Conservation (phyloP, 2,797 vertebrate genomes). For the Channa striata region DNA sequence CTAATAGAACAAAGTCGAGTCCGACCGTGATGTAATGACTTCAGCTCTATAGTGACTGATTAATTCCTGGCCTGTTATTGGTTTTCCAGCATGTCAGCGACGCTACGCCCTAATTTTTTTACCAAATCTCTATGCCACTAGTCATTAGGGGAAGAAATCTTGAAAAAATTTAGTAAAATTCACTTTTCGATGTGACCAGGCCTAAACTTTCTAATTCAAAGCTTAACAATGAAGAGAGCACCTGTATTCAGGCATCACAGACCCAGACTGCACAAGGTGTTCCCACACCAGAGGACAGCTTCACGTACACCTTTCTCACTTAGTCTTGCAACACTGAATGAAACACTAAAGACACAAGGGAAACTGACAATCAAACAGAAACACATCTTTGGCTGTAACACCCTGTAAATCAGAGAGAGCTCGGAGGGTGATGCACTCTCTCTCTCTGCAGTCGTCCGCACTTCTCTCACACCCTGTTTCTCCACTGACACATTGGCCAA, state of each 20-base stretch:
- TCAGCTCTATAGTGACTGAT: too few relatives aligned
- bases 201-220: background rate
- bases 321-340: background rate
- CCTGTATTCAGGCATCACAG: background rate
- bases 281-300: constrained; percentile 4
- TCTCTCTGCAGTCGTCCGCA: constrained; percentile 48
- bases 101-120: too few relatives aligned
- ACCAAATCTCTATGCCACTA: too few relatives aligned
- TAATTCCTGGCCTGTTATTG: too few relatives aligned
- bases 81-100: too few relatives aligned
- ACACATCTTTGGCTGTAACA: constrained; percentile 39
- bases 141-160: too few relatives aligned
- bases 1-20: too few relatives aligned
- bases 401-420: constrained; percentile 46
- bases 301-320: constrained; percentile 18
- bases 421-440: constrained; percentile 30
- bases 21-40: too few relatives aligned
- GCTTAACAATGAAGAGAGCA: background rate
- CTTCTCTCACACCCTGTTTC: constrained; percentile 54
- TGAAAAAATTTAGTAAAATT: too few relatives aligned
- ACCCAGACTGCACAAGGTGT: background rate
- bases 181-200: background rate
- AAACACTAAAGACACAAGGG: constrained; percentile 22
- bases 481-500: constrained; percentile 70
- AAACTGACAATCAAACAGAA: constrained; percentile 37